phyloP scores from a whole-genome alignment of 2,113 vertebrate genomes.

The Vidua chalybeata region DNA sequence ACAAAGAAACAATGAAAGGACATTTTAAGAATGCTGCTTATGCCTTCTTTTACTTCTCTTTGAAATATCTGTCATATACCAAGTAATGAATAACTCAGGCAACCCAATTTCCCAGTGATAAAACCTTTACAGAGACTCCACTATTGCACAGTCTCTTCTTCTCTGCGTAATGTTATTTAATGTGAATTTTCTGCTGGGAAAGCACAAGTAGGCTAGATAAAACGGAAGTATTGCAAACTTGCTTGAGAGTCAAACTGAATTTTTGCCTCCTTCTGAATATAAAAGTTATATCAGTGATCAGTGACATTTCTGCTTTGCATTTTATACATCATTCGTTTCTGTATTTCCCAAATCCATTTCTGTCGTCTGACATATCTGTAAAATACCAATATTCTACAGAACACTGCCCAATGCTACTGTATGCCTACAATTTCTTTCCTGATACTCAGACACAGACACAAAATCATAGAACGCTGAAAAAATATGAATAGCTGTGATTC shows the following conservation, averaged over 20 bases:
- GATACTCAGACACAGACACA: background rate
- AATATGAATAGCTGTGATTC: background rate
- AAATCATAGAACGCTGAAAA: background rate
- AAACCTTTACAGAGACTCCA: background rate
- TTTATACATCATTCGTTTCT: conserved; percentile 11
- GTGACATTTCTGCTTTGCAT: conserved; percentile 51
- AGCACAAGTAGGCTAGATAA: conserved; percentile 9
- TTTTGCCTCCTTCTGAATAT: conserved; percentile 4
- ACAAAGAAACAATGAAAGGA: background rate
- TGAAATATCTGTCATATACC: background rate
- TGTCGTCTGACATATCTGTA: background rate
- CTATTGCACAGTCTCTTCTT: background rate
- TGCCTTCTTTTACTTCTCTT: background rate
- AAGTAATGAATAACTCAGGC: background rate
- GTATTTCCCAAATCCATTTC: conserved; percentile 26
- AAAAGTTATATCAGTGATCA: conserved; percentile 26
- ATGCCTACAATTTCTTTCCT: background rate
- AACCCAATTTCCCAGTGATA: background rate
- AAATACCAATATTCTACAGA: conserved; percentile 27
- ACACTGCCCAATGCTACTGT: background rate
- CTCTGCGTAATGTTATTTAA: conserved; percentile 15
- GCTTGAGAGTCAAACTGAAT: background rate
- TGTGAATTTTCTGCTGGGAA: conserved; percentile 42
- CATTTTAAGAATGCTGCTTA: background rate
- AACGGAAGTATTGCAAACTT: background rate